phyloP scores from a whole-genome alignment of 2,888 invertebrate species.

The Apamea monoglypha region DNA sequence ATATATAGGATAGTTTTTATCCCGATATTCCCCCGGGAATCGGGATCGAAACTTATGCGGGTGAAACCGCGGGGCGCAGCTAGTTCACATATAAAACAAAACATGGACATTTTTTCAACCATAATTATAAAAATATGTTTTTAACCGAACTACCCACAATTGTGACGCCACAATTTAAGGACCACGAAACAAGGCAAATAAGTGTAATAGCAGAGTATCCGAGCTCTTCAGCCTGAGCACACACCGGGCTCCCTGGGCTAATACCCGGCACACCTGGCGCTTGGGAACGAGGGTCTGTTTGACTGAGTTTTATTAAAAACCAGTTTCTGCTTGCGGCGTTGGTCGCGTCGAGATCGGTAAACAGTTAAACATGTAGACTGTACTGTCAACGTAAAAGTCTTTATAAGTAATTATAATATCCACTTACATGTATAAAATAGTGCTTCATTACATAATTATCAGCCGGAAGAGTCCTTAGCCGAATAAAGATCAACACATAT shows the following conservation, averaged over 20 bases:
- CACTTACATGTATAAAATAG: not conserved
- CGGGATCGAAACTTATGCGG: too few species aligned
- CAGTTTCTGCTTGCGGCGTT: not conserved
- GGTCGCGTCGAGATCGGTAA: not conserved
- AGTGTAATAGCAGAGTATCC: constrained; percentile 6
- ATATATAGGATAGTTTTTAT: too few species aligned
- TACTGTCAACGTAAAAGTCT: not conserved
- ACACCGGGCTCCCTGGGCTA: constrained; percentile 2
- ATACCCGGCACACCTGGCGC: not conserved
- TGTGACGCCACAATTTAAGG: not conserved
- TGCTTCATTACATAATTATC: too few species aligned
- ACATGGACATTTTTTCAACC: too few species aligned
- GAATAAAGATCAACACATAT: too few species aligned
- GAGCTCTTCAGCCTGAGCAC: constrained; percentile 5
- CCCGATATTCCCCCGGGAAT: too few species aligned
- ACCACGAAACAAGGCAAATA: not conserved
- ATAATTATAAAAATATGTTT: not conserved
- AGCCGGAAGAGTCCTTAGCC: too few species aligned
- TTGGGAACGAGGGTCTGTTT: not conserved
- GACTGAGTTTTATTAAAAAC: constrained; percentile 16
- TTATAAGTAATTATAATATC: not conserved
- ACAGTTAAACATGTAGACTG: not conserved
- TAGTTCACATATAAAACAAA: too few species aligned
- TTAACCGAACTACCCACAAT: not conserved
- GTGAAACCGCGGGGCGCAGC: too few species aligned